phyloP scores from a whole-genome alignment of 2,797 vertebrate genomes.

The Hyperoplus lanceolatus region DNA sequence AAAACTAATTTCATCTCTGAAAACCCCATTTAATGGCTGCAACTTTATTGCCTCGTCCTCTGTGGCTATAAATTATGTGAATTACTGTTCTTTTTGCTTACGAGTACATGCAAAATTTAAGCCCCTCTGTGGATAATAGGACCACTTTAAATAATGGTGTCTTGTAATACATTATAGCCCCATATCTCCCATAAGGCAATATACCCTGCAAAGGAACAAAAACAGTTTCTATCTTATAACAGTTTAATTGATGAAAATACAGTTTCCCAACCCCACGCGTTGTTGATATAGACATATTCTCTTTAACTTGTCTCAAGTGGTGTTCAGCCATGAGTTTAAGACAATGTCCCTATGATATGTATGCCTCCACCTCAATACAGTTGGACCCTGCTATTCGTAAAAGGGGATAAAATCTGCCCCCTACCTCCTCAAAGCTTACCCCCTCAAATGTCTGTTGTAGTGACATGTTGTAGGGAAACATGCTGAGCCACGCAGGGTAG shows the following conservation, averaged over 20 bases:
- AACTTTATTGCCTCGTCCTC: constrained; percentile 77
- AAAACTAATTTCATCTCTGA: constrained; percentile 82
- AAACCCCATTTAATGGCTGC: constrained; percentile 78
- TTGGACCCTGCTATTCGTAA: too few relatives aligned
- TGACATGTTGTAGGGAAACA: constrained; percentile 51
- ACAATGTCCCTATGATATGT: not conserved
- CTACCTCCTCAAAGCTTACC: constrained; percentile 12
- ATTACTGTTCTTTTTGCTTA: constrained; percentile 71
- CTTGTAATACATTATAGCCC: constrained; percentile 50
- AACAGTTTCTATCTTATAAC: constrained; percentile 21
- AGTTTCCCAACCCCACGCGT: constrained; percentile 1
- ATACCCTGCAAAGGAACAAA: constrained; percentile 37
- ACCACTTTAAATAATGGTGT: constrained; percentile 68
- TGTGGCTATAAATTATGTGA: constrained; percentile 75
- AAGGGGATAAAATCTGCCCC: constrained; percentile 3
- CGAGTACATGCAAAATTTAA: constrained; percentile 71
- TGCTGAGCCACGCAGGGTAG: constrained; percentile 11
- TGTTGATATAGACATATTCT: not conserved
- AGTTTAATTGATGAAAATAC: constrained; percentile 3
- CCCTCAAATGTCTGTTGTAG: constrained; percentile 36
- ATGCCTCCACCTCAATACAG: not conserved
- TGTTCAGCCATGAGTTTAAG: constrained; percentile 8
- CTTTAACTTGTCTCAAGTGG: not conserved
- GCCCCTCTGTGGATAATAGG: constrained; percentile 73
- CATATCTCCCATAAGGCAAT: constrained; percentile 36